Percentiles rank a stretch among this genome's conserved stretches.
These are phyloP conservation scores for Poicephalus meyeri DNA, from an alignment of 2,113 vertebrate species.

Conservation along the genomic window DNA sequence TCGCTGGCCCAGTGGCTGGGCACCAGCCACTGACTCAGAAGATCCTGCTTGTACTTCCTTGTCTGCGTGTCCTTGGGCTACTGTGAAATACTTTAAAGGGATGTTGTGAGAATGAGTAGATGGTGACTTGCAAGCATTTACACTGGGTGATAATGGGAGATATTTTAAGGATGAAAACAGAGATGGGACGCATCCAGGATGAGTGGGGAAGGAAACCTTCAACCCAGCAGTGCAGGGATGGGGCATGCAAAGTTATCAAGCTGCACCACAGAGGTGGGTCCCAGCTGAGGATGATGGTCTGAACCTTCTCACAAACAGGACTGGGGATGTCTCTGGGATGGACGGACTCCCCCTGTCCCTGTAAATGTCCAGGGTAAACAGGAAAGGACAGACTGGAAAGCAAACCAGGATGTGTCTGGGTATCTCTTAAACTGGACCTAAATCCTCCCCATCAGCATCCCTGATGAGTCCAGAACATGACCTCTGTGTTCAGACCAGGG, in stretches of 20 bases:
- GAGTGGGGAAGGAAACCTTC: not conserved
- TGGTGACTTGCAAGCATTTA: not conserved
- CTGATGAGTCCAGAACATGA: not conserved
- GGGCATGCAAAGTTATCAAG: not conserved
- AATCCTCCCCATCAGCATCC: not conserved
- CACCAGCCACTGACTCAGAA: slow-evolving; percentile 47
- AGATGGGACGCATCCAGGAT: not conserved
- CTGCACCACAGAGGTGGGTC: not conserved
- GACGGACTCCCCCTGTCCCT: not conserved
- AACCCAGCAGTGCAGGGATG: not conserved
- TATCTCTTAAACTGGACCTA: not conserved
- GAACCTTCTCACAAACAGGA: not conserved
- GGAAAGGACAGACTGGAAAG: not conserved
- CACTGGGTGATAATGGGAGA: not conserved
- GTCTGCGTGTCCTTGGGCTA: slow-evolving; percentile 36
- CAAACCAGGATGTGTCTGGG: not conserved
- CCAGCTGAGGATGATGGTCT: not conserved
- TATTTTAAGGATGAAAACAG: not conserved
- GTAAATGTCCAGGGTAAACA: not conserved
- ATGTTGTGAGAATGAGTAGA: slow-evolving; percentile 8
- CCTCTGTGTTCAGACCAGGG: not conserved
- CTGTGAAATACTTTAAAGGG: not conserved
- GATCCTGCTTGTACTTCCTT: slow-evolving; percentile 28
- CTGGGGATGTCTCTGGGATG: not conserved
- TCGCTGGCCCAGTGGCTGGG: slow-evolving; percentile 5